Evolutionary conservation across 1,140 invertebrate genomes (phyloP), one percentile per base, ranked within the genome.

Genomic region (Calliphora vicina): DNA sequence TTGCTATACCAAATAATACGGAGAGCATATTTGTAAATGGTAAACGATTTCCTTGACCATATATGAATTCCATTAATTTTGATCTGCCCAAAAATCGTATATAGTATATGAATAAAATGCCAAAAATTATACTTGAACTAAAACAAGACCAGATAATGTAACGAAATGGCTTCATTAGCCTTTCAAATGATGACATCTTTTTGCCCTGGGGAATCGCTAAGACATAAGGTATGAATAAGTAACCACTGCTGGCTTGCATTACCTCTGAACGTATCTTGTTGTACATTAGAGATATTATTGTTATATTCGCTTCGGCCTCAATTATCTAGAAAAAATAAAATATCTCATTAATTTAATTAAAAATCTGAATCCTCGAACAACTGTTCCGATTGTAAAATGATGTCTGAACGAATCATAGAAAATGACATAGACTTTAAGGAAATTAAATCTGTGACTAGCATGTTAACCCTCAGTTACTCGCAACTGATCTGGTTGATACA

Each of bases 271-370:
- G 85, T 1, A 84, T 84, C 23, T 84, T 86, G 74, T 73, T 87
- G 83, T 89, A 89, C 86, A 88, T 86, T 17, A 74, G 87, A 20
- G 85, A 84, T 3, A 84, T 85, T 9, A 89, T 88, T 1, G 88
- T 88, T 0, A 89, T 45, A 72, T 89, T 89, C 0, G 83, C 87
- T 8, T 76, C 25, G 10, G 85, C 87, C 0, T 88, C 85, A 4
- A 88, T 81, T 15, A 89, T 87, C 88, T 89, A 82, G 5, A 67
- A 27, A 17, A 73, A n/a, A 45, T 29, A 61, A 26, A 10, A 67
- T 17, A 61, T 43, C 5, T 35, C n/a, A n/a, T n/a, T 57, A 42
- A 6, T 35, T 42, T 15, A 23, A 2, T 45, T 78, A 9, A 45
- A 61, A 27, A n/a, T n/a, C n/a, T n/a, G n/a, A n/a, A n/a, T n/a